phyloP scores from a whole-genome alignment of 1,140 invertebrate genomes.

The Lordiphosa collinella region DNA sequence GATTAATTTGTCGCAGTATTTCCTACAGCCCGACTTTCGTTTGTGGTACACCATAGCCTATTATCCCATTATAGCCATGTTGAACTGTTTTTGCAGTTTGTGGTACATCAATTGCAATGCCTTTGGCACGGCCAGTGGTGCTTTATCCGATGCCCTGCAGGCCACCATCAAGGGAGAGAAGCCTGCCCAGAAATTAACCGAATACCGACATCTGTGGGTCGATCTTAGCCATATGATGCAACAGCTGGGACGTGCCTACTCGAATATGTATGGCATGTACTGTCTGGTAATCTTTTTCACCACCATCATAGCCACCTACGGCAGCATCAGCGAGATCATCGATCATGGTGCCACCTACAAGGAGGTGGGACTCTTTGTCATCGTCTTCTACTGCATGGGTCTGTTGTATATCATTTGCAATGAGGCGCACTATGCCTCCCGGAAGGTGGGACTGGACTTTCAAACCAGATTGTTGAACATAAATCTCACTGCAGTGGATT shows the following conservation, averaged over 20 bases:
- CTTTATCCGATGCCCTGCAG: constrained; percentile 82
- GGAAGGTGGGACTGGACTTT: constrained; percentile 84
- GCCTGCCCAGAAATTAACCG: constrained; percentile 83
- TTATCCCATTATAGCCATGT: constrained; percentile 85
- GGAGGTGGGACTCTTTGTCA: constrained; percentile 84
- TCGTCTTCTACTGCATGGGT: constrained; percentile 85
- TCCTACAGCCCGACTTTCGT: constrained; percentile 84
- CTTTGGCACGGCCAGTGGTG: constrained; percentile 83
- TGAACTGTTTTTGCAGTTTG: constrained; percentile 84
- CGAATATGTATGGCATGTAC: constrained; percentile 86
- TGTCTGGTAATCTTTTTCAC: constrained; percentile 86
- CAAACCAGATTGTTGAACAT: constrained; percentile 84
- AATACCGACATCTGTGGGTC: constrained; percentile 85
- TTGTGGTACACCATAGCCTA: constrained; percentile 86
- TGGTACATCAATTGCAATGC: constrained; percentile 86
- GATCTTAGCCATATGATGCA: constrained; percentile 87
- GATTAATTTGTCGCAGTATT: constrained; percentile 84
- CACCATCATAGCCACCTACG: constrained; percentile 85
- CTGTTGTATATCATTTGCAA: constrained; percentile 86
- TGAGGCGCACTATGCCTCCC: constrained; percentile 84
- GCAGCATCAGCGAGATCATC: constrained; percentile 84
- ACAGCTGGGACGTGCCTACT: constrained; percentile 84
- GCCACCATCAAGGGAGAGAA: constrained; percentile 82
- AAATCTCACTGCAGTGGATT: constrained; percentile 83
- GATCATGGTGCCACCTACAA: constrained; percentile 85